Base-by-base conservation (phyloP, 2,888 invertebrate genomes). In the Meta bourneti region DNA sequence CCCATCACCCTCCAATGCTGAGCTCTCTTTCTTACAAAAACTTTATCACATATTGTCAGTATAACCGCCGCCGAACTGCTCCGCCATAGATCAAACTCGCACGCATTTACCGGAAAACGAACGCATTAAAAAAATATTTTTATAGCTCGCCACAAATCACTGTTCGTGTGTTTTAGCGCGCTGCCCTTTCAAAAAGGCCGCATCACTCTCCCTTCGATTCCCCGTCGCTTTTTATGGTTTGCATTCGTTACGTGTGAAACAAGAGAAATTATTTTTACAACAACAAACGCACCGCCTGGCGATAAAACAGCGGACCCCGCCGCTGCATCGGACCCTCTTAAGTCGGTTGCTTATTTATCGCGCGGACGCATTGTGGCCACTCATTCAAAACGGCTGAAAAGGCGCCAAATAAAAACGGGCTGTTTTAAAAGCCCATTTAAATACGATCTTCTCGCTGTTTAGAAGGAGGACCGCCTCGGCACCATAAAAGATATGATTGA, bases 401-500 rank as follows among this genome's bases (percentile, higher is more conserved):
- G 61, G 54, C 72, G 75, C 81, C 71, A 81, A 88, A 88, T 88
- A 88, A 88, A 88, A 88, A 88, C 80, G 61, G 88, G 74, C 34
- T 74, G 74, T 82, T 88, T 88, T 88, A 88, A 88, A 88, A 75
- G 88, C 74, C 88, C 88, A 88, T 88, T 88, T 88, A 88, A 88
- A 88, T 88, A 74, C 81, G 88, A 88, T 88, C 88, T 72, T 69
- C 74, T 7, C 81, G 48, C 81, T 51, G 8, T 49, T 61, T 48
- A n/a, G 75, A 19, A 48, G 75, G 51, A 71, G 71, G 51, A 69
- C 82, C 6, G 71, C 72, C 7, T 19, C 72, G 74, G 61, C 52
- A 13, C 83, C 89, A 83, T 89, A 89, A 89, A 89, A 89, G 89
- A 89, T 89, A 89, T 89, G 89, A 89, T 89, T 89, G 89, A 89